Evolutionary conservation across 2,797 vertebrate species (phyloP).

Genomic region (Epinephelus malabaricus): DNA sequence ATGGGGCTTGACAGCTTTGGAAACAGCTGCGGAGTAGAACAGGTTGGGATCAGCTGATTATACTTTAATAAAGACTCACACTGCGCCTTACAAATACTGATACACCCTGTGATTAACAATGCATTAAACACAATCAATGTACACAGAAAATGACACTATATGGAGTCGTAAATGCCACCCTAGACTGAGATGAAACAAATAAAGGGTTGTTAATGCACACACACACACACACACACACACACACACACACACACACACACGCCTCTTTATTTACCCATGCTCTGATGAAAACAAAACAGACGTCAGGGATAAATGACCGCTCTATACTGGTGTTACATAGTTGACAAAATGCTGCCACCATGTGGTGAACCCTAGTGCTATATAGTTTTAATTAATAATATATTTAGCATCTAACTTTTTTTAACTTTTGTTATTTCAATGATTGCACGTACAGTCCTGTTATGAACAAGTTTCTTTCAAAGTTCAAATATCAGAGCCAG

Average conservation of each 20-base stretch:
- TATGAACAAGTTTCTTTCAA: neutral
- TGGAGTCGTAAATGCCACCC: neutral
- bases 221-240: no score
- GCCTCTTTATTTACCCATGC: neutral
- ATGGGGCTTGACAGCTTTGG: neutral
- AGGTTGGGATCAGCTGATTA: slow-evolving; percentile 13
- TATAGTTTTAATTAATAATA: slow-evolving; percentile 11
- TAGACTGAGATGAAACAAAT: neutral
- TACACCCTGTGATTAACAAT: slow-evolving; percentile 11
- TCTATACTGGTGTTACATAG: slow-evolving; percentile 1
- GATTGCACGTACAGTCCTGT: neutral
- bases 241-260: neutral
- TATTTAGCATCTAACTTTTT: neutral
- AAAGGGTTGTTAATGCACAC: neutral
- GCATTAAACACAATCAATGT: neutral
- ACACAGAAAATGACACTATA: neutral
- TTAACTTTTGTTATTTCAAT: neutral
- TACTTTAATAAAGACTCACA: slow-evolving; percentile 1
- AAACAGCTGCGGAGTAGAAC: slow-evolving; percentile 16
- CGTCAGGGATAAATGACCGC: neutral
- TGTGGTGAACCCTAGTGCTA: slow-evolving; percentile 54
- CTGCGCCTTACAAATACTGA: neutral
- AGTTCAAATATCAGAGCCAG: neutral
- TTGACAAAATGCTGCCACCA: slow-evolving; percentile 60
- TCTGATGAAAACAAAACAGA: neutral